Evolutionary conservation across 2,888 invertebrate genomes (phyloP).

Genomic region (Sesia apiformis): DNA sequence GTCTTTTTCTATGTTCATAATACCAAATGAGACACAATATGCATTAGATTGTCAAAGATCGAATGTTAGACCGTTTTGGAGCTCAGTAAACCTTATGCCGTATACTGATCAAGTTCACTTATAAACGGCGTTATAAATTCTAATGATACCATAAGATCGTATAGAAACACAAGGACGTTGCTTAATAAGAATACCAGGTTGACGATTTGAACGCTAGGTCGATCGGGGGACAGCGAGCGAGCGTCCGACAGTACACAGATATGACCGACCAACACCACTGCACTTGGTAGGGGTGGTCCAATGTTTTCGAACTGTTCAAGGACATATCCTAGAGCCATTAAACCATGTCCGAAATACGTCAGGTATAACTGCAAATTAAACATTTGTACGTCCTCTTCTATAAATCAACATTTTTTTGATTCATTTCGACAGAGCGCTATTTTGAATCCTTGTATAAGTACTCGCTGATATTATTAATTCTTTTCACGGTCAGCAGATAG

Average conservation of each 20-base stretch:
- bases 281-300: slow-evolving; percentile 46
- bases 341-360: slow-evolving; percentile 42
- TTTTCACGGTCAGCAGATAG: too few relatives aligned
- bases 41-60: too few relatives aligned
- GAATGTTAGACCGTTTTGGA: too few relatives aligned
- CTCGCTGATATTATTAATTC: too few relatives aligned
- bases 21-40: too few relatives aligned
- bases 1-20: too few relatives aligned
- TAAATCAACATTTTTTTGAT: too few relatives aligned
- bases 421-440: too few relatives aligned
- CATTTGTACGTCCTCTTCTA: not conserved
- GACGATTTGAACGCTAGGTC: slow-evolving; percentile 30
- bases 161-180: slow-evolving; percentile 42
- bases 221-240: slow-evolving; percentile 24
- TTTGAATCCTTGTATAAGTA: too few relatives aligned
- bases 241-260: slow-evolving; percentile 42
- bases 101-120: slow-evolving; percentile 8
- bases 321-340: slow-evolving; percentile 56
- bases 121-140: slow-evolving; percentile 6
- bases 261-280: slow-evolving; percentile 47
- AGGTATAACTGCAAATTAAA: slow-evolving; percentile 20
- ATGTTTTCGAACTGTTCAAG: slow-evolving; percentile 39
- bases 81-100: not conserved
- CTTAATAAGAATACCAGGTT: slow-evolving; percentile 42
- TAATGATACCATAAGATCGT: slow-evolving; percentile 27